Conservation (phyloP, 2,888 invertebrate genomes). For the Drosophila nr. perissopoda region DNA sequence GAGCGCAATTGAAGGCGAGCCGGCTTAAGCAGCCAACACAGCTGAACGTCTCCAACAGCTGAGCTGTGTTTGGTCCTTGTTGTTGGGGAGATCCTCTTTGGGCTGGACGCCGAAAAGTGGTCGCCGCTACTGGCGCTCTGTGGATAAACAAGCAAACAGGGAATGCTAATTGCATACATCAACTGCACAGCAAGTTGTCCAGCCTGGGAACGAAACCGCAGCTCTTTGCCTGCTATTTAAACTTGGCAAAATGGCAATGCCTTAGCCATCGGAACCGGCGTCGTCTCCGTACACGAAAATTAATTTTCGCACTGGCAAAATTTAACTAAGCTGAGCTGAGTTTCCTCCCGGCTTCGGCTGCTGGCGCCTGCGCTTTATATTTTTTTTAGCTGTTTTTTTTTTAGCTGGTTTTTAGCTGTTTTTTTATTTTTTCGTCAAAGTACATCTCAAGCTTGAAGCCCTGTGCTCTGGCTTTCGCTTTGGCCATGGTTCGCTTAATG, state of each 20-base stretch:
- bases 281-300: conserved; percentile 47
- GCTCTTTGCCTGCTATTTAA: conserved; percentile 23
- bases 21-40: background rate
- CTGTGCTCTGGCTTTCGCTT: conserved; percentile 18
- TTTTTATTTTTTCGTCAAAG: conserved; percentile 5
- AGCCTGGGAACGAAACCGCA: conserved; percentile 37
- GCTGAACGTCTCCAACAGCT: background rate
- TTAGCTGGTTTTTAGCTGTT: background rate
- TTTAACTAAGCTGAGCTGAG: conserved; percentile 51
- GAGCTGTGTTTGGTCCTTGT: conserved; percentile 9
- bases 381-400: background rate
- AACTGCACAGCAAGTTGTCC: conserved; percentile 49
- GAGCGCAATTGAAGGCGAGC: conserved; percentile 28
- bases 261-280: conserved; percentile 21
- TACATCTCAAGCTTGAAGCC: conserved; percentile 20
- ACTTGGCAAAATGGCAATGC: conserved; percentile 18
- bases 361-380: conserved; percentile 19
- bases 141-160: conserved; percentile 42
- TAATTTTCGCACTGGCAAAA: conserved; percentile 48
- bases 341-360: conserved; percentile 24
- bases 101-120: conserved; percentile 23
- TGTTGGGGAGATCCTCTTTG: conserved; percentile 17
- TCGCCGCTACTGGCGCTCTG: conserved; percentile 24
- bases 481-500: conserved; percentile 60
- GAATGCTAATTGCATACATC: conserved; percentile 52